These are phyloP conservation scores for Bubo bubo DNA, from an alignment of 2,113 vertebrate genomes.

Conservation along the genomic window DNA sequence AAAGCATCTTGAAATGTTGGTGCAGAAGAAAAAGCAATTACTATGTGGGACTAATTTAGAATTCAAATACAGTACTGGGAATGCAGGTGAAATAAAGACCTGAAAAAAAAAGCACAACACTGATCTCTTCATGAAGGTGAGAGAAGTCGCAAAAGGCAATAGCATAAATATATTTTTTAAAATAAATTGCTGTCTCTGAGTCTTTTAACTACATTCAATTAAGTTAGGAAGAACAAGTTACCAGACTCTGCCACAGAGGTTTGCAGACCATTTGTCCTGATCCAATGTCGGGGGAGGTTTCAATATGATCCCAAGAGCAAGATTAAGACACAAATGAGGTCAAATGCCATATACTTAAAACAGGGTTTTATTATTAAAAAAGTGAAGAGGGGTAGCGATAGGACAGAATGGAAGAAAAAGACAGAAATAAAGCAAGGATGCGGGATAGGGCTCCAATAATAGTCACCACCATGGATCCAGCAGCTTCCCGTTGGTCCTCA, in stretches of 20 bases:
- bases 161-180: background rate
- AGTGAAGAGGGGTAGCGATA: too few species aligned
- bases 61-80: background rate
- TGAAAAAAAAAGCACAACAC: rapidly evolving
- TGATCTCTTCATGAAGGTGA: background rate
- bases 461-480: too few species aligned
- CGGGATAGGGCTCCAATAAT: too few species aligned
- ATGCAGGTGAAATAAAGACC: background rate
- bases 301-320: too few species aligned
- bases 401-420: too few species aligned
- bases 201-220: background rate
- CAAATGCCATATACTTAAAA: too few species aligned
- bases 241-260: background rate
- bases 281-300: too few species aligned
- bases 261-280: background rate
- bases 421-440: too few species aligned
- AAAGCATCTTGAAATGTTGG: background rate
- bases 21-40: background rate
- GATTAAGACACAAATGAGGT: too few species aligned
- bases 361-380: too few species aligned
- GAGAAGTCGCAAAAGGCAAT: background rate
- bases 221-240: background rate
- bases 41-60: background rate
- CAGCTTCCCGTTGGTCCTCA: too few species aligned
- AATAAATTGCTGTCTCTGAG: background rate